phyloP scores from a whole-genome alignment of 2,797 vertebrate genomes.

The Notoglanidium macrostoma region DNA sequence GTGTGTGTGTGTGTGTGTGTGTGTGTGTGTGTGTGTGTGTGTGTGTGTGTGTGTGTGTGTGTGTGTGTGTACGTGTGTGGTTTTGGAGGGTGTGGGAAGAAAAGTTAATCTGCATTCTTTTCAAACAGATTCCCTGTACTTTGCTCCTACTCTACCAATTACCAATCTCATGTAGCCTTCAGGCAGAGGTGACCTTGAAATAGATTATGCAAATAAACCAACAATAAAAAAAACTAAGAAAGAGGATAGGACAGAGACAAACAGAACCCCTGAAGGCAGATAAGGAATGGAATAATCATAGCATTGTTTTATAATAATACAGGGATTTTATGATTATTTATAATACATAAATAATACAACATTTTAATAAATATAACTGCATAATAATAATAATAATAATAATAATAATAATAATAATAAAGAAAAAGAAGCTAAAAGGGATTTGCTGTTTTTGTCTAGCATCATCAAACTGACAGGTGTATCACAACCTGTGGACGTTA shows the following conservation, averaged over 20 bases:
- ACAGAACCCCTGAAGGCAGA: constrained; percentile 25
- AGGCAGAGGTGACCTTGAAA: constrained; percentile 61
- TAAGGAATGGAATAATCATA: background rate
- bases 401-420: no score
- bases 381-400: no score
- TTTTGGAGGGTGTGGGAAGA: background rate
- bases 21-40: no score
- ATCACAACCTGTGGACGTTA: background rate
- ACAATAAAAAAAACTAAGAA: constrained; percentile 1
- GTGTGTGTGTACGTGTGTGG: no score
- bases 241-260: background rate
- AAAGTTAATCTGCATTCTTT: background rate
- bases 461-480: background rate
- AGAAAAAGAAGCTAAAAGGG: no score
- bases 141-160: constrained; percentile 58
- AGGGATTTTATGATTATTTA: background rate
- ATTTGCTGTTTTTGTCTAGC: background rate
- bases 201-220: constrained; percentile 42
- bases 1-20: no score
- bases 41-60: no score
- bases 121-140: constrained; percentile 57
- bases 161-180: constrained; percentile 41
- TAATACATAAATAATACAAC: background rate
- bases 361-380: background rate
- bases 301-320: no score